Conservation (phyloP, 2,113 vertebrate genomes). For the Ochotona curzoniae region DNA sequence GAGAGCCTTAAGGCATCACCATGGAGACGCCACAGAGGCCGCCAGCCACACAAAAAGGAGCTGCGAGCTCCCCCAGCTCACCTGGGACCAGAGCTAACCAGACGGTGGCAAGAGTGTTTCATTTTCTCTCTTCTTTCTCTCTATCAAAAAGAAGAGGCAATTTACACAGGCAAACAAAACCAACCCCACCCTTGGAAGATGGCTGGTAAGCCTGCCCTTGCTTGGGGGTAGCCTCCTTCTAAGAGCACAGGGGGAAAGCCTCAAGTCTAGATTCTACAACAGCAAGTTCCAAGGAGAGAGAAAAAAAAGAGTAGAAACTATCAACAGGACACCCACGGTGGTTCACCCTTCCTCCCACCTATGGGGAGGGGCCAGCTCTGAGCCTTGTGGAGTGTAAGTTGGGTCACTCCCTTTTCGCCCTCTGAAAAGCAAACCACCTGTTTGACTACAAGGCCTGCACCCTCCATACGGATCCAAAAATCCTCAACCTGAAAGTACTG, state of each 20-base stretch:
- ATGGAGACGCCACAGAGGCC: slow-evolving; percentile 79
- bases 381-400: not conserved
- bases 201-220: not conserved
- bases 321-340: not conserved
- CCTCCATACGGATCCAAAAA: not conserved
- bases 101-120: slow-evolving; percentile 58
- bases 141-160: slow-evolving; percentile 54
- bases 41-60: slow-evolving; percentile 68
- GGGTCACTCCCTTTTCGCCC: not conserved
- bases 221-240: accelerated
- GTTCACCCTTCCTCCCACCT: not conserved
- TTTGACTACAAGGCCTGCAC: not conserved
- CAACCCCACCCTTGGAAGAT: not conserved
- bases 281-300: not conserved
- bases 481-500: accelerated
- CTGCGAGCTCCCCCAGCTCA: slow-evolving; percentile 45
- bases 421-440: not conserved
- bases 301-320: not conserved
- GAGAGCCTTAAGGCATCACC: slow-evolving; percentile 72
- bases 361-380: accelerated
- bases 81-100: slow-evolving; percentile 71
- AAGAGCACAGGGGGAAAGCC: not conserved
- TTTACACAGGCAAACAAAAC: slow-evolving; percentile 57
- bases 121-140: slow-evolving; percentile 57
- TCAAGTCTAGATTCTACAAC: not conserved